A percentile compares a stretch with the other conserved stretches of the same genome.
phyloP scores from a whole-genome alignment of 1,140 invertebrate genomes.

The Zaprionus camerounensis region DNA sequence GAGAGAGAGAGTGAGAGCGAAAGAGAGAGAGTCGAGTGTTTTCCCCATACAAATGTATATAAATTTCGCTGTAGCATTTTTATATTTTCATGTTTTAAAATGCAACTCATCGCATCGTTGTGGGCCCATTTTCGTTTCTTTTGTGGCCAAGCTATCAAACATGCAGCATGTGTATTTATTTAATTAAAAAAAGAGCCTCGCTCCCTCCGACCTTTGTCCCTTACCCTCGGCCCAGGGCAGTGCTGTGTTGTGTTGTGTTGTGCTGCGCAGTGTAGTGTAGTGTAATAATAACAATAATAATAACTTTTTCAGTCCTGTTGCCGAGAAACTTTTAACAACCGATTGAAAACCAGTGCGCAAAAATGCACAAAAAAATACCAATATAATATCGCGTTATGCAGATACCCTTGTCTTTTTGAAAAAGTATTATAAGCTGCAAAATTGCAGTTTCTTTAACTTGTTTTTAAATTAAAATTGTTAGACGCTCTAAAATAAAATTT shows the following conservation, averaged over 20 bases:
- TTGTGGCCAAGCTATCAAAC: slow-evolving; percentile 53
- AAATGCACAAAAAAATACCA: background rate
- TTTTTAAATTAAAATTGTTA: background rate
- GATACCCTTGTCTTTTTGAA: background rate
- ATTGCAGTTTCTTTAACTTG: background rate
- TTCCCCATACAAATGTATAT: slow-evolving; percentile 42
- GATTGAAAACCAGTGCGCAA: slow-evolving; percentile 36
- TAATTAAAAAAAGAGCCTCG: slow-evolving; percentile 54
- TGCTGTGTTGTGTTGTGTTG: background rate
- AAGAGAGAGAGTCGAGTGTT: slow-evolving; percentile 7
- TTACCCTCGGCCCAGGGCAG: background rate
- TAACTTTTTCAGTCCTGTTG: slow-evolving; percentile 33
- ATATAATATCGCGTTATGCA: background rate
- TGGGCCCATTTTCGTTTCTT: slow-evolving; percentile 42
- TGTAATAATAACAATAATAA: slow-evolving; percentile 61
- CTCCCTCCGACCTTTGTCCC: background rate
- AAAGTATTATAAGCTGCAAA: background rate
- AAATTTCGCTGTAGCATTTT: slow-evolving; percentile 25
- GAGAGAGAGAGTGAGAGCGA: background rate
- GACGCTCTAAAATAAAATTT: background rate
- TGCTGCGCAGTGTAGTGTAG: slow-evolving; percentile 42
- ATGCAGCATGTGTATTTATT: slow-evolving; percentile 50
- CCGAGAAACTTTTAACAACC: slow-evolving; percentile 56
- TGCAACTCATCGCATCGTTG: slow-evolving; percentile 18
- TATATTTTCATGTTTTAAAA: background rate